Percentiles rank a stretch among this genome's conserved stretches.
phyloP scores from a whole-genome alignment of 2,888 invertebrate genomes.

The Melolontha melolontha region DNA sequence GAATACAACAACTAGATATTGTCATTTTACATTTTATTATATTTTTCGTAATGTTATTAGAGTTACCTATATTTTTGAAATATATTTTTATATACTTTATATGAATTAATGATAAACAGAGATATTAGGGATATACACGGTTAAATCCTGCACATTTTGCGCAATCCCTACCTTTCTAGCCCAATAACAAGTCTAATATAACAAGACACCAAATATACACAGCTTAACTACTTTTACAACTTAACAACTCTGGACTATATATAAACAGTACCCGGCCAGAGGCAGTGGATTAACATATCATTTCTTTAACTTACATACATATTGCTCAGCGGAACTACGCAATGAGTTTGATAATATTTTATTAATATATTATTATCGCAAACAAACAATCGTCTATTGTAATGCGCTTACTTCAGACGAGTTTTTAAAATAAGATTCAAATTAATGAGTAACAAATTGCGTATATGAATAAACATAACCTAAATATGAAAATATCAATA shows the following conservation, averaged over 20 bases:
- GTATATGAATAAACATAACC: neutral
- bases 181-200: conserved; percentile 39
- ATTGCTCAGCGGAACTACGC: conserved; percentile 52
- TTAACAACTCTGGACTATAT: conserved; percentile 51
- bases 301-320: conserved; percentile 49
- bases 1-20: conserved; percentile 45
- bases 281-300: conserved; percentile 54
- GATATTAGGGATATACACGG: conserved; percentile 24
- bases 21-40: conserved; percentile 42
- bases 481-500: neutral
- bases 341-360: conserved; percentile 9
- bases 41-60: conserved; percentile 30
- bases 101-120: conserved; percentile 31
- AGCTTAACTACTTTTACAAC: conserved; percentile 50
- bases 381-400: conserved; percentile 25
- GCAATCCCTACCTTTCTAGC: conserved; percentile 25
- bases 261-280: conserved; percentile 49
- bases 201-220: conserved; percentile 47
- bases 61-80: conserved; percentile 27
- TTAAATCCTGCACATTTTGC: conserved; percentile 12
- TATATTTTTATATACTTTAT: conserved; percentile 25
- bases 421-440: conserved; percentile 5
- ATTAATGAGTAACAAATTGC: neutral
- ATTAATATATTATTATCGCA: conserved; percentile 17
- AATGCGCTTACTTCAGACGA: conserved; percentile 37